A percentile compares a stretch with the other conserved stretches of the same genome.
phyloP scores from a whole-genome alignment of 2,113 vertebrate genomes.

The Ciconia boyciana region DNA sequence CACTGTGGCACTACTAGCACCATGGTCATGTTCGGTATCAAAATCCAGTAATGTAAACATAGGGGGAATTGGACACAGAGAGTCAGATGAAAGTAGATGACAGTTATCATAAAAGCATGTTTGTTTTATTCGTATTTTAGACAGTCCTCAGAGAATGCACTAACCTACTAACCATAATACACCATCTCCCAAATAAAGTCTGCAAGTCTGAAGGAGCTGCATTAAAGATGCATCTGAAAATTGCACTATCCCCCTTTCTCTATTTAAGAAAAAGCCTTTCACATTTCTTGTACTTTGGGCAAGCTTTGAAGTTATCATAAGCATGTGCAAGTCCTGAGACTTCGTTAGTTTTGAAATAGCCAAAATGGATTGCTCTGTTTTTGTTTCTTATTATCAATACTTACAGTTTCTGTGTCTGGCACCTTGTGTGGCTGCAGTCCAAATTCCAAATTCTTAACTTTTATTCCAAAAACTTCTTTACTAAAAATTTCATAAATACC shows the following conservation, averaged over 20 bases:
- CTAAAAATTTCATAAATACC: conserved; percentile 99
- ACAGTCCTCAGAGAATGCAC: not conserved
- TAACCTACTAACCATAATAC: not conserved
- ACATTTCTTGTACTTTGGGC: not conserved
- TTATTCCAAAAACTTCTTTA: conserved; percentile 96
- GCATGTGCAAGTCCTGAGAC: not conserved
- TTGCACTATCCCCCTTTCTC: not conserved
- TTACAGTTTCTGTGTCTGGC: conserved; percentile 93
- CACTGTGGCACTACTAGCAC: not conserved
- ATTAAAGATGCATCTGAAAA: not conserved
- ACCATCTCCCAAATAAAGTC: not conserved
- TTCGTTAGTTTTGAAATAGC: not conserved
- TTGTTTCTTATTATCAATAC: conserved; percentile 7
- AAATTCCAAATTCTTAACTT: conserved; percentile 95
- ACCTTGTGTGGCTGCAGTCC: conserved; percentile 96
- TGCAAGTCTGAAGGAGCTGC: not conserved
- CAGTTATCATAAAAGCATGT: not conserved
- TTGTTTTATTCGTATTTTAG: not conserved
- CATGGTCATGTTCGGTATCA: not conserved
- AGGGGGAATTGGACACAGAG: not conserved
- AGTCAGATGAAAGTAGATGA: not conserved
- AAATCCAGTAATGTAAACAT: not conserved
- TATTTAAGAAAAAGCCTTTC: not conserved
- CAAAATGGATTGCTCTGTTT: not conserved
- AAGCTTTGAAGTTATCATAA: not conserved